Conservation (phyloP, 2,113 vertebrate species). For the Heterotis niloticus region DNA sequence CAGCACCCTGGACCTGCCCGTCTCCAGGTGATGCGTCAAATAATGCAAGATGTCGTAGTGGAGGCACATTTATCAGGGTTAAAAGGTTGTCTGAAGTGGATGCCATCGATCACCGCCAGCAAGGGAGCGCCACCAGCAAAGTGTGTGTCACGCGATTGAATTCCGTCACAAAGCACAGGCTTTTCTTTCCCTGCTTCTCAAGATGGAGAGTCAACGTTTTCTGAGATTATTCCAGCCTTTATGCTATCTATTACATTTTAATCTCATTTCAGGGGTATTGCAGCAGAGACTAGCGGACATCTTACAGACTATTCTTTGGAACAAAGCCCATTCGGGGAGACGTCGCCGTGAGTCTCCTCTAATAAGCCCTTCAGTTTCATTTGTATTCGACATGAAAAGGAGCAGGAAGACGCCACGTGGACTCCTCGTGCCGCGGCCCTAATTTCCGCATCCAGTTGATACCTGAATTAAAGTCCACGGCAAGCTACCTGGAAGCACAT, state of each 20-base stretch:
- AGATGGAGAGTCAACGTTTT: conserved; percentile 12
- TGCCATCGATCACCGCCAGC: not conserved
- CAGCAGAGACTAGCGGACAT: not conserved
- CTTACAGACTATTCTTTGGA: conserved; percentile 26
- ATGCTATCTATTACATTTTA: not conserved
- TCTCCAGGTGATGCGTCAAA: not conserved
- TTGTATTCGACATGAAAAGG: conserved; percentile 30
- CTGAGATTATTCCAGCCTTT: not conserved
- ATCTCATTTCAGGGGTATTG: conserved; percentile 7
- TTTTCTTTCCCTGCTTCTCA: conserved; percentile 2
- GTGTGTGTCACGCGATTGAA: not conserved
- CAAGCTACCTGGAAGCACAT: conserved; percentile 40
- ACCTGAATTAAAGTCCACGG: conserved; percentile 44
- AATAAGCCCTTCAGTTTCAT: conserved; percentile 41
- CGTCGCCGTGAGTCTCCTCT: conserved; percentile 12
- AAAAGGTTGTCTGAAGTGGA: not conserved
- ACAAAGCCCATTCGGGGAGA: conserved; percentile 21
- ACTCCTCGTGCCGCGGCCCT: conserved; percentile 28
- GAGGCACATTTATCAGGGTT: conserved; percentile 13
- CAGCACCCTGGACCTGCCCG: not conserved
- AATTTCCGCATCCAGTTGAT: conserved; percentile 46
- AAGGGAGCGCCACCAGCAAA: not conserved
- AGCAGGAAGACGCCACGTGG: conserved; percentile 26
- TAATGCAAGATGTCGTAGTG: not conserved
- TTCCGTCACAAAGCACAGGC: not conserved